Base-by-base conservation (phyloP, 2,888 invertebrate species). In the Digitonthophagus gazella region DNA sequence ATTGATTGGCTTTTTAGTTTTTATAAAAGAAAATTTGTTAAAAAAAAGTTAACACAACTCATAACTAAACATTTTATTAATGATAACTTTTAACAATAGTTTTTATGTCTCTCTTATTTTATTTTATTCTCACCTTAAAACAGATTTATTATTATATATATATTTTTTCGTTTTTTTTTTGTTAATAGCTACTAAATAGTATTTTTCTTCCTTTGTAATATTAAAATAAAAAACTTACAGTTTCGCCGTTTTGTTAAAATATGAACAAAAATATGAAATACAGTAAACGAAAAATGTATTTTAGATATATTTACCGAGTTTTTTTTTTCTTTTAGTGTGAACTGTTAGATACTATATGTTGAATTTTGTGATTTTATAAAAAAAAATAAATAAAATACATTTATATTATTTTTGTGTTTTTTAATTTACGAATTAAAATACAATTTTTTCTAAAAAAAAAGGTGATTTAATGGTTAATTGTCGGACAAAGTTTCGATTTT, bases 311-410 rank as follows among this genome's bases (percentile, higher is more conserved):
- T 61, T 61, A 44, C 28, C 28, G 8, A 44, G 28, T 61, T 18
- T 3, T 18, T 61, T 18, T 61, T 20, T 18, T 61, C 18, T 58
- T 58, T 18, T 80, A 80, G 81, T 82, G 82, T 82, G 82, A 81
- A 77, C 80, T 81, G 79, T 81, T 81, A 81, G 71, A 76, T 72
- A 72, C 77, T 80, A 80, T 80, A 82, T 80, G 82, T 82, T 82
- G 81, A 81, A 77, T 80, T 82, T 82, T 81, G 81, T 80, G 82
- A 82, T 83, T 83, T 82, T 82, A 81, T 82, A 82, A 79, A 80
- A 79, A 78, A 79, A 72, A 67, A 67, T 55, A 66, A 67, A n/a
- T 69, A 71, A 71, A 65, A 67, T 73, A 58, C 65, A 65, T 65
- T 69, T 16, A 20, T 61, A 19, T 61, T 8, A n/a, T 64, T 64